Evolutionary conservation across 2,888 invertebrate genomes (phyloP).

Genomic region (Eremobia ochroleuca): DNA sequence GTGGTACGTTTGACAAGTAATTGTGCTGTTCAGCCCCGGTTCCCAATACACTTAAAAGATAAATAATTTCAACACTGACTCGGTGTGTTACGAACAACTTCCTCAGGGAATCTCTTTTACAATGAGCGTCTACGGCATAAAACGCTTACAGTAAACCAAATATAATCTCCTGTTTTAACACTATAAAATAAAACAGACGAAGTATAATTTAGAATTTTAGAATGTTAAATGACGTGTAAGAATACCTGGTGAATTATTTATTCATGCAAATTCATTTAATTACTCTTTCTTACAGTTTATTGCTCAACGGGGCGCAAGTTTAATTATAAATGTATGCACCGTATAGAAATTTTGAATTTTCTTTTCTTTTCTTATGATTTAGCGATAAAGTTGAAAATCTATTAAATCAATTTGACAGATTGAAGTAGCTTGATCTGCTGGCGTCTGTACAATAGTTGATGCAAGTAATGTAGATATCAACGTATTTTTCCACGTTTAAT

Average conservation of each 20-base stretch:
- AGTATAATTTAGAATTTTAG: conserved; percentile 11
- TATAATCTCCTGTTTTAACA: background rate
- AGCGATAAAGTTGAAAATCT: too few relatives aligned
- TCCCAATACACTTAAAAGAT: background rate
- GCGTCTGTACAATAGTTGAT: too few relatives aligned
- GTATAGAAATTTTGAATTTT: conserved; percentile 29
- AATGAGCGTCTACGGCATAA: background rate
- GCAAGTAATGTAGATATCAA: too few relatives aligned
- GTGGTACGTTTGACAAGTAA: background rate
- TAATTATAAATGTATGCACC: conserved; percentile 38
- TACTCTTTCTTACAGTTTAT: conserved; percentile 42
- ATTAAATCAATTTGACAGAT: too few relatives aligned
- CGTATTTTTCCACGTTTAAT: too few relatives aligned
- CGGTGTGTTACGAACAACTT: background rate
- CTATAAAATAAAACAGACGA: conserved; percentile 29
- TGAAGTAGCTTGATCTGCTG: too few relatives aligned
- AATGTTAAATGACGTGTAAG: conserved; percentile 36
- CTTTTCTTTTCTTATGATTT: too few relatives aligned
- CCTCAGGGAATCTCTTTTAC: background rate
- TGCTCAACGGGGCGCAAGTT: conserved; percentile 28
- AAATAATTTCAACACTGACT: background rate
- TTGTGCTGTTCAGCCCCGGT: background rate
- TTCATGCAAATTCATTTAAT: conserved; percentile 61
- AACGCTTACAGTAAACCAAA: background rate
- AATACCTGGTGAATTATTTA: conserved; percentile 41